phyloP scores from a whole-genome alignment of 2,797 vertebrate species.

The Buceros bicornis region DNA sequence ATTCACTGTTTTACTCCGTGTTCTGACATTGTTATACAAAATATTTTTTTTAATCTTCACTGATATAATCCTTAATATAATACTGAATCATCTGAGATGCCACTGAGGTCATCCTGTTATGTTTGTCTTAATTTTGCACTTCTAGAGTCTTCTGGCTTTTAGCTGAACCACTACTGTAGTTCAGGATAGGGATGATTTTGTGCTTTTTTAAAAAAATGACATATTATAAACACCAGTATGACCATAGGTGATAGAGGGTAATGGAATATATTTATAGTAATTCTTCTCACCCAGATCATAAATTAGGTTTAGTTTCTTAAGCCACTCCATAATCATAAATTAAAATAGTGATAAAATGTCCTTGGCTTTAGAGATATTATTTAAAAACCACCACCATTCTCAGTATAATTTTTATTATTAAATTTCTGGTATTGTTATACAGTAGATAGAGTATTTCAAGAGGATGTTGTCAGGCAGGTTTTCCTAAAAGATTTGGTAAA shows the following conservation, averaged over 20 bases:
- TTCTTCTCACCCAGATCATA: not conserved
- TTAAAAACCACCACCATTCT: slow-evolving; percentile 15
- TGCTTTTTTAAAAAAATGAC: not conserved
- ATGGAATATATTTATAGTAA: slow-evolving; percentile 30
- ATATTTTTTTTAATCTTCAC: not conserved
- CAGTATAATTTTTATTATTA: not conserved
- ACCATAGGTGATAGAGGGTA: not conserved
- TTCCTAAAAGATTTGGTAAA: not conserved
- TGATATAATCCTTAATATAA: not conserved
- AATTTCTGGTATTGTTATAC: not conserved
- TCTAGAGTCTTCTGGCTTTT: slow-evolving; percentile 15
- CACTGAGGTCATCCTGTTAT: not conserved
- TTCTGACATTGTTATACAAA: not conserved
- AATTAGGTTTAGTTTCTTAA: slow-evolving; percentile 40
- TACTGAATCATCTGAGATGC: not conserved
- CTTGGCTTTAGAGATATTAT: not conserved
- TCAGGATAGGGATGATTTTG: not conserved
- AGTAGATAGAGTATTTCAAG: not conserved
- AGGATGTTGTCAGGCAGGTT: not conserved
- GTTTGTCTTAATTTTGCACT: slow-evolving; percentile 13
- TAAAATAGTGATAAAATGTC: slow-evolving; percentile 43
- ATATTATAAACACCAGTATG: not conserved
- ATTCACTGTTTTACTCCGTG: not conserved
- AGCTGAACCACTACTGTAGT: not conserved
- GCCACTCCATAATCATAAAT: slow-evolving; percentile 29